A percentile compares a stretch with the other conserved stretches of the same genome.
Evolutionary conservation across 2,113 vertebrate species (phyloP).

Genomic region (Sceloporus tristichus): DNA sequence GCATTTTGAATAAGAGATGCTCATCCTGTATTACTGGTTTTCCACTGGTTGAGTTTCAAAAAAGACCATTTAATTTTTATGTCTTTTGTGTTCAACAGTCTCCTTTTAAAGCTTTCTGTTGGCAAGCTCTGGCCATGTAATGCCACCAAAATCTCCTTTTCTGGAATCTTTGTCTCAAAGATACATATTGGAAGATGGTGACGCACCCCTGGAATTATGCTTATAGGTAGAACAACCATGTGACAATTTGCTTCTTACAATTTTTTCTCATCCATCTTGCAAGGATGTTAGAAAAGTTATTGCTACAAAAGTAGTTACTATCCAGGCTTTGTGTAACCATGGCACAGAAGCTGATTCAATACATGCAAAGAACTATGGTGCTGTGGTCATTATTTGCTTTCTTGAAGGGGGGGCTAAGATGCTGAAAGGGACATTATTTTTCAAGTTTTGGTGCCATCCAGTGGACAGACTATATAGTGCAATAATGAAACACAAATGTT

Average conservation of each 20-base stretch:
- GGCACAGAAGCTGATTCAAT: slow-evolving; percentile 2
- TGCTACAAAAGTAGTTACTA: neutral
- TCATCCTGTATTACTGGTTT: too few species aligned
- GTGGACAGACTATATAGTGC: slow-evolving; percentile 67
- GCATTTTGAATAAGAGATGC: too few species aligned
- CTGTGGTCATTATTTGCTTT: neutral
- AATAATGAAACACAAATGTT: slow-evolving; percentile 2
- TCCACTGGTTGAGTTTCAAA: neutral
- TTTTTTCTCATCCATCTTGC: neutral
- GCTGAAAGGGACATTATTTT: slow-evolving; percentile 27
- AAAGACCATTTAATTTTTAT: neutral
- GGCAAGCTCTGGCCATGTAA: neutral
- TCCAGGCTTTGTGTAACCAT: slow-evolving; percentile 1
- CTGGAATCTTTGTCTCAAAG: neutral
- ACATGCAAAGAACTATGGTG: slow-evolving; percentile 12
- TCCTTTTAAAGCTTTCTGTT: neutral
- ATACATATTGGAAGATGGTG: slow-evolving; percentile 6
- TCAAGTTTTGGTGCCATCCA: slow-evolving; percentile 73
- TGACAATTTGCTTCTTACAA: neutral
- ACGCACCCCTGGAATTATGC: neutral
- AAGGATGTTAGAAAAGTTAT: neutral
- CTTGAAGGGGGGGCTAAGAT: too few species aligned
- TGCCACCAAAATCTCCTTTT: neutral
- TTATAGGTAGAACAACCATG: neutral
- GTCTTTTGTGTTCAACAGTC: neutral